phyloP scores from a whole-genome alignment of 2,113 vertebrate species.

The Oncorhynchus nerka region DNA sequence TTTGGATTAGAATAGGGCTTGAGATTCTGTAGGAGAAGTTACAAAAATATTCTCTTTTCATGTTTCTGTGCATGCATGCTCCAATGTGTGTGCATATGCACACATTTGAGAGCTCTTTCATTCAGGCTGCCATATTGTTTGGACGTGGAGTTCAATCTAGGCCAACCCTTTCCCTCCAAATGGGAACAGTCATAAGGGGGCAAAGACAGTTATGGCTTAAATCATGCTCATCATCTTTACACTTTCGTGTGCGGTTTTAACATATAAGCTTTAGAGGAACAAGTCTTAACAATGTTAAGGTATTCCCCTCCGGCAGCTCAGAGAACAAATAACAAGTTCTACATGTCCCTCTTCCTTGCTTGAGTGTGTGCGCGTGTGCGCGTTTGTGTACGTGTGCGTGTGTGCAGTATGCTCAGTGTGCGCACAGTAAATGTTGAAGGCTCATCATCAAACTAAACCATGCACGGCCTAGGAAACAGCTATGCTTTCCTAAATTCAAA shows the following conservation, averaged over 20 bases:
- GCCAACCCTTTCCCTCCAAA: not conserved
- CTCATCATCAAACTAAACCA: not conserved
- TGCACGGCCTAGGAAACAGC: too few species aligned
- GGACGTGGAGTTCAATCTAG: conserved; percentile 23
- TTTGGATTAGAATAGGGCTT: too few species aligned
- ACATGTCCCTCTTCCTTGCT: conserved; percentile 12
- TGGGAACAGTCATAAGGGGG: conserved; percentile 41
- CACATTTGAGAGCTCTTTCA: too few species aligned
- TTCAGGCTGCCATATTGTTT: not conserved
- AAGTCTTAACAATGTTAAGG: conserved; percentile 68
- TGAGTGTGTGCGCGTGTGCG: not conserved
- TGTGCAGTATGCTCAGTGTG: not conserved
- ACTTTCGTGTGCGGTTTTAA: conserved; percentile 64
- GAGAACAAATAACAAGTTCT: conserved; percentile 46
- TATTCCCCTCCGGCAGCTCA: conserved; percentile 60
- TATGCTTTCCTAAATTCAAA: too few species aligned
- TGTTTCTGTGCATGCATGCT: not conserved
- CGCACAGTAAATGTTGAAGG: not conserved
- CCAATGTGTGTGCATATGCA: not conserved
- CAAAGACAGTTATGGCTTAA: conserved; percentile 54
- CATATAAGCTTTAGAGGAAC: conserved; percentile 68
- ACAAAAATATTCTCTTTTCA: not conserved
- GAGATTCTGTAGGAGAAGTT: not conserved
- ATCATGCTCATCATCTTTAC: conserved; percentile 52
- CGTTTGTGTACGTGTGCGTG: not conserved